Evolutionary conservation across 2,888 invertebrate species (phyloP).

Genomic region (Sympetrum striolatum): DNA sequence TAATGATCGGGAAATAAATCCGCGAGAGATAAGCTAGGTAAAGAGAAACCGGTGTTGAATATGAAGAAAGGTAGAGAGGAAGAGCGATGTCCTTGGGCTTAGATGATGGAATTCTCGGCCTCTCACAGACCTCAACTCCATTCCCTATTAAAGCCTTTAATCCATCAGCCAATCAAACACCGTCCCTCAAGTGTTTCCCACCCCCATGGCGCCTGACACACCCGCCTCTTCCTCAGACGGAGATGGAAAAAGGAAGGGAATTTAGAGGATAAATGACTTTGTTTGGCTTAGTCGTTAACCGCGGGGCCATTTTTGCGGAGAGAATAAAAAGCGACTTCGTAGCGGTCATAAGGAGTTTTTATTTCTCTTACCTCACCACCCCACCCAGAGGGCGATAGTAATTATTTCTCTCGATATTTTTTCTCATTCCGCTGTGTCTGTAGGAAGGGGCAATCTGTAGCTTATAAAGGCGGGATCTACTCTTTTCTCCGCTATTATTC

Average conservation of each 20-base stretch:
- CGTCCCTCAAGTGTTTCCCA: neutral
- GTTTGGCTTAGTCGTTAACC: neutral
- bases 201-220: neutral
- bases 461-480: neutral
- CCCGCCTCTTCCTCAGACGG: neutral
- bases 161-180: conserved; percentile 36
- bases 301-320: neutral
- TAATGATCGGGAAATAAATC: neutral
- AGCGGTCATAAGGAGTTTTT: neutral
- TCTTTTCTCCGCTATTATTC: neutral
- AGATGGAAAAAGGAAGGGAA: neutral
- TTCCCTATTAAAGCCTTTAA: conserved; percentile 25
- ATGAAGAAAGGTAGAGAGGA: neutral
- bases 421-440: neutral
- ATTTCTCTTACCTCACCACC: neutral
- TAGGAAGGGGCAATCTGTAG: neutral
- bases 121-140: conserved; percentile 3
- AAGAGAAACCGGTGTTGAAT: neutral
- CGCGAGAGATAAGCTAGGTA: neutral
- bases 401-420: neutral
- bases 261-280: neutral
- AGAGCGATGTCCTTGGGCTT: neutral
- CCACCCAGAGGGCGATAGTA: neutral
- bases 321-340: neutral
- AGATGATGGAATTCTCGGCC: conserved; percentile 28